Evolutionary conservation across 2,888 invertebrate genomes (phyloP).

Genomic region (Rotaria magnacalcarata): DNA sequence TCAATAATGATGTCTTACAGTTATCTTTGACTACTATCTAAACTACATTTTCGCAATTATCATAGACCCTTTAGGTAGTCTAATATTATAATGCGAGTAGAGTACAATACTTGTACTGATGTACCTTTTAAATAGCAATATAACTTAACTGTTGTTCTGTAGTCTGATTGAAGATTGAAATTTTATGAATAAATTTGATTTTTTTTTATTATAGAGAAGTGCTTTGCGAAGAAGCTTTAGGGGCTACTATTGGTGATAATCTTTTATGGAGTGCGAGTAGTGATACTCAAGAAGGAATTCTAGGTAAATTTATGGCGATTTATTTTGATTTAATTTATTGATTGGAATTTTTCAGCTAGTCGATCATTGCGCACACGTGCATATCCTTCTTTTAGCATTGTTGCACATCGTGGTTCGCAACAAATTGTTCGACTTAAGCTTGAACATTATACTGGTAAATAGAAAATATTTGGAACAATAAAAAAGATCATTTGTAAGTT

Average conservation of each 20-base stretch:
- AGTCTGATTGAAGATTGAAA: too few relatives aligned
- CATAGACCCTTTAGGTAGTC: too few relatives aligned
- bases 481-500: background rate
- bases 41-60: too few relatives aligned
- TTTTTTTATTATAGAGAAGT: background rate
- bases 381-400: background rate
- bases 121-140: too few relatives aligned
- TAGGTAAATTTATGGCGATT: background rate
- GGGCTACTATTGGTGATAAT: background rate
- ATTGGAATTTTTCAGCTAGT: background rate
- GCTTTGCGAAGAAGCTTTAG: background rate
- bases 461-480: background rate
- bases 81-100: too few relatives aligned
- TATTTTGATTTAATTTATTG: background rate
- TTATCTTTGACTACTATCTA: too few relatives aligned
- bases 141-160: too few relatives aligned
- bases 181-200: too few relatives aligned
- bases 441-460: background rate
- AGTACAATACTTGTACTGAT: too few relatives aligned
- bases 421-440: conserved; percentile 34
- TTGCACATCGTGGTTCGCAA: conserved; percentile 28
- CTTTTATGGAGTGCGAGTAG: conserved; percentile 5
- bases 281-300: conserved; percentile 16
- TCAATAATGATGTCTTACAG: too few relatives aligned
- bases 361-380: background rate